Base-by-base conservation (phyloP, 2,888 invertebrate genomes). In the Eristalis tenax region DNA sequence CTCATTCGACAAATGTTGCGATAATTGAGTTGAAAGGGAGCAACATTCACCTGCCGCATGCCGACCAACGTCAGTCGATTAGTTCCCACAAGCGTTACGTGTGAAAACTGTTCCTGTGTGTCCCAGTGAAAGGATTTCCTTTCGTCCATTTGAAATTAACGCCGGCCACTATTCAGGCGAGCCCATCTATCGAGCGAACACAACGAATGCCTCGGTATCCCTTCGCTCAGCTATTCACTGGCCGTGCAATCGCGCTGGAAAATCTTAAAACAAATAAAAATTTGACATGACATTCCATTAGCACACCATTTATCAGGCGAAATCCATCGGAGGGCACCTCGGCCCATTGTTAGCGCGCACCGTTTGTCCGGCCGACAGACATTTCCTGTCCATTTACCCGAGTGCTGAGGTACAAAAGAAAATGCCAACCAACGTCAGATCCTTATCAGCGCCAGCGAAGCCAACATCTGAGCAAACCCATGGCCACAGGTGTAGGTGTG, bases 221-320 rank as follows among this genome's bases (percentile, higher is more conserved):
- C 68, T 66, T 82, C 88, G 91, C 90, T 23, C 70, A 40, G 23
- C 57, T 75, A 71, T 38, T 71, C 70, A 89, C 83, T 79, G 84
- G 63, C 88, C 83, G 56, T 68, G 81, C 88, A 88, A 81, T 88
- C 88, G 59, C 77, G 89, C 88, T 88, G 89, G 87, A 89, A 89
- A 90, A 90, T 82, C 83, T 88, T 73, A 84, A 88, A 88, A 89
- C 86, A 90, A 90, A 90, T 90, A 90, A 90, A 88, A 90, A 89
- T 90, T 89, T 90, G 90, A 92, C 92, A 91, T 91, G 92, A 90
- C 92, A 92, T 91, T 91, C 91, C 92, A 91, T 91, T 91, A 92
- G 91, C 92, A 91, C 91, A 92, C 91, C 90, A 92, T 91, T 91
- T 91, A 91, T 92, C 92, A 91, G 77, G 89, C 70, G 81, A 63